Conservation (phyloP, 2,888 invertebrate species). For the Drosophila histrio region DNA sequence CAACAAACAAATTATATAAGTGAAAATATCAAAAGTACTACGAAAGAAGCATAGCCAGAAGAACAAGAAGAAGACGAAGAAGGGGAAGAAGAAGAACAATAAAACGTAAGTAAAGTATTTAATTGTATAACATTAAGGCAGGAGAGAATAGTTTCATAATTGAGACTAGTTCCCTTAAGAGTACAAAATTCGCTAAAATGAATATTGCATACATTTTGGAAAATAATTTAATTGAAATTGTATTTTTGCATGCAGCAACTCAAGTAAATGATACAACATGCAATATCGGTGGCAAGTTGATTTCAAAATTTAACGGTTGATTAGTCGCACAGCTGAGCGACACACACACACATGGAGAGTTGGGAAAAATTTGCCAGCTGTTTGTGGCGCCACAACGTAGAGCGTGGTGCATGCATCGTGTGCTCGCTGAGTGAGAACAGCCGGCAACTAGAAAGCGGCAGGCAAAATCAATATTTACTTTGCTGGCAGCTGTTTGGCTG, state of each 20-base stretch:
- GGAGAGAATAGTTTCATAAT: not conserved
- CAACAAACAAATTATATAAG: slow-evolving; percentile 24
- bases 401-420: not conserved
- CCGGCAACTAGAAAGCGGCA: slow-evolving; percentile 37
- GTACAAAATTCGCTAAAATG: not conserved
- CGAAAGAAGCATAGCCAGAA: not conserved
- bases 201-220: not conserved
- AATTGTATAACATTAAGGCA: not conserved
- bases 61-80: not conserved
- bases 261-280: slow-evolving; percentile 15
- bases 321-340: slow-evolving; percentile 68
- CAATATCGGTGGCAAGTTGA: slow-evolving; percentile 25
- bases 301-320: slow-evolving; percentile 56
- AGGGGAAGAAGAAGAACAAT: not conserved
- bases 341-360: slow-evolving; percentile 24
- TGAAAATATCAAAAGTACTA: not conserved
- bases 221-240: not conserved
- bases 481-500: slow-evolving; percentile 63
- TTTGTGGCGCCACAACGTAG: slow-evolving; percentile 45
- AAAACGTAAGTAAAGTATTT: not conserved
- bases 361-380: slow-evolving; percentile 36
- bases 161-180: not conserved
- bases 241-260: not conserved
- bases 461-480: slow-evolving; percentile 68
- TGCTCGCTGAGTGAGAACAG: slow-evolving; percentile 44